These are phyloP conservation scores for Asteroscopus sphinx DNA, from an alignment of 2,888 invertebrate species.

Conservation along the genomic window DNA sequence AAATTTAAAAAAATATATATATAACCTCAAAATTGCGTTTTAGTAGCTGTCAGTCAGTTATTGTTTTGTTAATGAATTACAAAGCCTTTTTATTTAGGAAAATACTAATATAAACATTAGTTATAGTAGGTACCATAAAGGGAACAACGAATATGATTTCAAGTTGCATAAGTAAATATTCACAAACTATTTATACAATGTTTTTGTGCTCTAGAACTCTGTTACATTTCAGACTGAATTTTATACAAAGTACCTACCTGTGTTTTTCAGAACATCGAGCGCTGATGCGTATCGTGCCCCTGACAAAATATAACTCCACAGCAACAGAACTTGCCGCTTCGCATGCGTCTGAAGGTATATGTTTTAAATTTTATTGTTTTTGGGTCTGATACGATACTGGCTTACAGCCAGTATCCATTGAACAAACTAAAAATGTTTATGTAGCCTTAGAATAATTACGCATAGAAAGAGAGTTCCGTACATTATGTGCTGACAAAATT, in stretches of 20 bases:
- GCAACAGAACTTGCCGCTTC: slow-evolving; percentile 63
- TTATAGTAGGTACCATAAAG: background rate
- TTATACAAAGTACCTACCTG: no score
- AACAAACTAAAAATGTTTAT: no score
- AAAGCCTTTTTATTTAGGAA: background rate
- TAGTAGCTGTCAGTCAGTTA: slow-evolving; percentile 11
- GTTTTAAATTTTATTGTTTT: no score
- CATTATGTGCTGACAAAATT: no score
- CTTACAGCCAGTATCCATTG: no score
- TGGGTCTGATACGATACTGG: no score
- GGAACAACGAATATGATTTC: slow-evolving; percentile 51
- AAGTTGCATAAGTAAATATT: slow-evolving; percentile 55
- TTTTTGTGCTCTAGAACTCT: no score
- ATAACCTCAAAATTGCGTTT: slow-evolving; percentile 26
- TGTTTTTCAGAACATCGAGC: slow-evolving; percentile 55
- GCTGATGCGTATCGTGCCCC: slow-evolving; percentile 50
- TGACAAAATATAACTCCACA: slow-evolving; percentile 68
- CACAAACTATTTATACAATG: background rate
- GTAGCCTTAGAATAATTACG: no score
- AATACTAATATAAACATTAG: background rate
- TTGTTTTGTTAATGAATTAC: slow-evolving; percentile 9
- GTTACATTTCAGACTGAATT: no score
- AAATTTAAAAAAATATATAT: no score
- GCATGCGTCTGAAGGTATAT: slow-evolving; percentile 62
- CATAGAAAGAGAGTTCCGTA: no score